Evolutionary conservation across 2,888 invertebrate species (phyloP), one percentile per base, ranked within the genome.

Genomic region (Thera britannica): DNA sequence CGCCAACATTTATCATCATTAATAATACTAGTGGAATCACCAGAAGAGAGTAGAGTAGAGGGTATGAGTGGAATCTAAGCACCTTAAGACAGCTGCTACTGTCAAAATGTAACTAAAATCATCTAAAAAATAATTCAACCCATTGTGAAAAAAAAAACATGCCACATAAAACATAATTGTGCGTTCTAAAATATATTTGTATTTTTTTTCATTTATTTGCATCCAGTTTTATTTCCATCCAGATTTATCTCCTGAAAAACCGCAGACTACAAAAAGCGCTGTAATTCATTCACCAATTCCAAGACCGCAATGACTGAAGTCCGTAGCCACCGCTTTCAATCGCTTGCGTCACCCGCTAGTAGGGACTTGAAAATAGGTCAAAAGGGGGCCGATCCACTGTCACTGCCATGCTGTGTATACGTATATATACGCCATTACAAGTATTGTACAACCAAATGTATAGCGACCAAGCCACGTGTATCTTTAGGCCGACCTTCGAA

Each of bases 331-430:
- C 58, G 67, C 58, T 58, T 62, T 62, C 59, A 51, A 67, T 23
- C 79, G 84, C 80, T 88, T 90, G 87, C 91, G 90, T 92, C 90
- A 90, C 82, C 12, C 84, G 83, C 79, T 82, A 73, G 75, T 77
- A 86, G 89, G 90, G 87, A 86, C 85, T 83, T 78, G 88, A 85
- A 92, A 89, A 88, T 93, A 89, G 92, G 92, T 92, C 92, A 92
- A 86, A 86, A 85, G 87, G 90, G 92, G 92, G 89, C 87, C 90
- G 85, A 83, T 80, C 88, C 91, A 90, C 90, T 91, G 91, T 91
- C 91, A 90, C 90, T 90, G 90, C 79, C 89, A 89, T 81, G 79
- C 79, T 74, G 75, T 81, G 79, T 78, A 52, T 23, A 52, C 34
- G 34, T 52, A 76, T 57, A 64, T 71, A 60, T 55, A 65, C 34